A percentile compares a stretch with the other conserved stretches of the same genome.
Evolutionary conservation across 1,140 invertebrate species (phyloP).

Genomic region (Brachionus sp.): DNA sequence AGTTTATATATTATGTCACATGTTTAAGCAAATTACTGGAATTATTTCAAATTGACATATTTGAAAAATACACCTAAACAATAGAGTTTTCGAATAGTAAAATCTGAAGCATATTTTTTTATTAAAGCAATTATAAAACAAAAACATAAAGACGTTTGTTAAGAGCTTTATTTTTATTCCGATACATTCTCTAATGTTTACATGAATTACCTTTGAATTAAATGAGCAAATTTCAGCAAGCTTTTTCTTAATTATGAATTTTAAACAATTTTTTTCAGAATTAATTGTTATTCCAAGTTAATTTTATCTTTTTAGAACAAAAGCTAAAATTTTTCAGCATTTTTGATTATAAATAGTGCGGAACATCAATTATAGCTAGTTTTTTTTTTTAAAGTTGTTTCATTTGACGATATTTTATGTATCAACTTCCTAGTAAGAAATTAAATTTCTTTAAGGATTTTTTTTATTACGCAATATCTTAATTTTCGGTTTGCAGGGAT

Average conservation of each 20-base stretch:
- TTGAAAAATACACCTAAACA: background rate
- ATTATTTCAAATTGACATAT: background rate
- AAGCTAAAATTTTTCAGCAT: background rate
- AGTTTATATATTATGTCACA: conserved; percentile 2
- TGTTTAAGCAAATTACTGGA: background rate
- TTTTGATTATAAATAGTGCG: background rate
- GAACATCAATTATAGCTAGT: background rate
- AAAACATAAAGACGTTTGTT: background rate
- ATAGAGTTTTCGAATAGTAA: background rate
- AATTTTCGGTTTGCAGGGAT: background rate
- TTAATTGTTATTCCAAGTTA: background rate
- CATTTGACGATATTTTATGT: background rate
- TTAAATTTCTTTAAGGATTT: background rate
- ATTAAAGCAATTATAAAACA: background rate
- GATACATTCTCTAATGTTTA: background rate
- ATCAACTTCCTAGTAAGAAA: background rate
- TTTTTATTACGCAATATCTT: background rate
- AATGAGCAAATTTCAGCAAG: background rate
- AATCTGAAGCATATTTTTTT: background rate
- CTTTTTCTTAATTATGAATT: background rate
- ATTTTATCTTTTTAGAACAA: background rate
- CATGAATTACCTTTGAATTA: background rate
- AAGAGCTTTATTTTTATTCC: background rate
- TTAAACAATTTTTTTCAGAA: background rate
- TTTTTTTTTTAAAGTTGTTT: too few relatives aligned